These are phyloP conservation scores for Ephialtes manifestator DNA, from an alignment of 2,888 invertebrate species.

Conservation along the genomic window DNA sequence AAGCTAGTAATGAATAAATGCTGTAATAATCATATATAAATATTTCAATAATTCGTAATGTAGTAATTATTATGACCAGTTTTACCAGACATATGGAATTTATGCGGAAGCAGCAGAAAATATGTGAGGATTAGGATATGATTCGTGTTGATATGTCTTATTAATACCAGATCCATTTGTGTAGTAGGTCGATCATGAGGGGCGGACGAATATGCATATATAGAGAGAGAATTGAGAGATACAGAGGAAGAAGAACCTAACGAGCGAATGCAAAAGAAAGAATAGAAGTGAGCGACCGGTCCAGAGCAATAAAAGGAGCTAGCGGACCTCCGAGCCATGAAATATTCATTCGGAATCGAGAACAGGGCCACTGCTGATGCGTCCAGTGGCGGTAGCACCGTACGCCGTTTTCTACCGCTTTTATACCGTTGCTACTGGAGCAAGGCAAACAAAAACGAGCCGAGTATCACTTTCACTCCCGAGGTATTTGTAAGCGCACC, in stretches of 20 bases:
- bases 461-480: slow-evolving; percentile 64
- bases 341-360: slow-evolving; percentile 74
- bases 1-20: too few relatives aligned
- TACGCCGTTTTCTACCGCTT: slow-evolving; percentile 25
- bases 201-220: slow-evolving; percentile 11
- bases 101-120: neutral
- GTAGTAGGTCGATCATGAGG: slow-evolving; percentile 23
- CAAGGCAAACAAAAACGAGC: slow-evolving; percentile 32
- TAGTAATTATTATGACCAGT: neutral
- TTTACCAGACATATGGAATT: neutral
- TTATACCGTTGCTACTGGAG: slow-evolving; percentile 27
- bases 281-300: slow-evolving; percentile 71
- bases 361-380: slow-evolving; percentile 63
- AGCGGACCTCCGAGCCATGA: slow-evolving; percentile 63
- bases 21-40: neutral
- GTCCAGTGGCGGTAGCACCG: slow-evolving; percentile 45
- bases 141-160: slow-evolving; percentile 1
- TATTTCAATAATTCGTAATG: neutral
- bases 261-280: slow-evolving; percentile 56
- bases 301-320: slow-evolving; percentile 67
- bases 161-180: slow-evolving; percentile 30
- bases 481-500: slow-evolving; percentile 52
- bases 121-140: neutral
- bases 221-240: slow-evolving; percentile 43
- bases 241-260: slow-evolving; percentile 24